Evolutionary conservation across 1,140 invertebrate species (phyloP).

Genomic region (Ylistrum balloti): DNA sequence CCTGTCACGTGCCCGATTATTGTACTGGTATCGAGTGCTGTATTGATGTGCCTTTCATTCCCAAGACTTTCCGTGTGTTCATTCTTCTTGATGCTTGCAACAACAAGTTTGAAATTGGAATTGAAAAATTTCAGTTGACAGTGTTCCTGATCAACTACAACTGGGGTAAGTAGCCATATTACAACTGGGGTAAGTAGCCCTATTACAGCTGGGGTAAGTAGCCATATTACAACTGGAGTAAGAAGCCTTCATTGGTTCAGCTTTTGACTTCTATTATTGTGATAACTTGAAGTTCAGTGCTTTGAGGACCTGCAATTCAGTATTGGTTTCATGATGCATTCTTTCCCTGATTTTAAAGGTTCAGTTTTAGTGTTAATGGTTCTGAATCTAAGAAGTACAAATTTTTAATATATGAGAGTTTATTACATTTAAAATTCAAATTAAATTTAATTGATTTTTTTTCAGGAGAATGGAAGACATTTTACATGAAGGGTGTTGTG

Average conservation of each 20-base stretch:
- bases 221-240: background rate
- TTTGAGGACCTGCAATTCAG: too few relatives aligned
- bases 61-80: constrained; percentile 46
- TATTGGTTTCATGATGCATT: too few relatives aligned
- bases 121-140: constrained; percentile 28
- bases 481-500: constrained; percentile 14
- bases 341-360: too few relatives aligned
- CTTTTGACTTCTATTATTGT: too few relatives aligned
- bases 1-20: constrained; percentile 50
- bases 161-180: constrained; percentile 45
- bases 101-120: constrained; percentile 43
- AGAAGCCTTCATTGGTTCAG: too few relatives aligned
- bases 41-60: constrained; percentile 48
- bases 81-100: constrained; percentile 47
- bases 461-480: constrained; percentile 37
- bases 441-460: too few relatives aligned
- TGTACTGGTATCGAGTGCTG: constrained; percentile 59
- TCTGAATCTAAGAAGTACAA: too few relatives aligned
- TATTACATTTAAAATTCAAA: too few relatives aligned
- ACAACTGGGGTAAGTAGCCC: too few relatives aligned
- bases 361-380: too few relatives aligned
- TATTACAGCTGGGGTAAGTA: constrained; percentile 49
- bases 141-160: constrained; percentile 45
- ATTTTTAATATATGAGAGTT: too few relatives aligned
- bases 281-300: too few relatives aligned